A percentile compares a stretch with the other conserved stretches of the same genome.
phyloP scores from a whole-genome alignment of 2,797 vertebrate species.

The Austrolebias charrua region DNA sequence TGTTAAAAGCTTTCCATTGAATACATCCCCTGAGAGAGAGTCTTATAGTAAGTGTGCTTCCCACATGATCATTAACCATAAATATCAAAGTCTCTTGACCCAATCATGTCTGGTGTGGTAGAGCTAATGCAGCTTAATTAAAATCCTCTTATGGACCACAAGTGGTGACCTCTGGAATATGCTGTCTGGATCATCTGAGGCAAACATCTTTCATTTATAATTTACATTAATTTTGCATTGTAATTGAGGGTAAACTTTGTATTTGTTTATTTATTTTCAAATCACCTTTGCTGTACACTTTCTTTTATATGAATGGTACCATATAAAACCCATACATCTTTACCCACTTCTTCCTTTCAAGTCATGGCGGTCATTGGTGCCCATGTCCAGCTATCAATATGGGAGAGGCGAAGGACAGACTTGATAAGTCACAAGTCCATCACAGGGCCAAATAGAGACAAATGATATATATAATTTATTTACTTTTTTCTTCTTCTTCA shows the following conservation, averaged over 20 bases:
- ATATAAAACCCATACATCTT: neutral
- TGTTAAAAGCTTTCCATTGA: constrained; percentile 69
- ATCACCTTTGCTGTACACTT: neutral
- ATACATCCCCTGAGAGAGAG: constrained; percentile 63
- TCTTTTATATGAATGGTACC: neutral
- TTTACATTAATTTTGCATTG: constrained; percentile 19
- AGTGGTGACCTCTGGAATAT: constrained; percentile 66
- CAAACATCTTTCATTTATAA: constrained; percentile 43
- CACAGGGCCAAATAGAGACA: no score
- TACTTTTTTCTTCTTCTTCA: no score
- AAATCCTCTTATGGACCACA: constrained; percentile 70
- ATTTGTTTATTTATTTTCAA: constrained; percentile 31
- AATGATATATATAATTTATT: no score
- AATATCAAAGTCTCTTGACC: constrained; percentile 76
- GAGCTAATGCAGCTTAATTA: constrained; percentile 75
- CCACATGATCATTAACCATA: constrained; percentile 71
- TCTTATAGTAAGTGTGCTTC: constrained; percentile 65
- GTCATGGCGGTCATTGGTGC: no score
- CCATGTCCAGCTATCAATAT: no score
- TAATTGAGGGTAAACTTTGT: constrained; percentile 23
- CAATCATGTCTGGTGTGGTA: constrained; percentile 61
- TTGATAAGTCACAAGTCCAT: no score
- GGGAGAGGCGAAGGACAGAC: no score
- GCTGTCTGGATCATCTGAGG: constrained; percentile 38
- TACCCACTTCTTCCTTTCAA: no score